These are phyloP conservation scores for Eumacrocentrus americanus DNA, from an alignment of 2,888 invertebrate genomes.

Conservation along the genomic window DNA sequence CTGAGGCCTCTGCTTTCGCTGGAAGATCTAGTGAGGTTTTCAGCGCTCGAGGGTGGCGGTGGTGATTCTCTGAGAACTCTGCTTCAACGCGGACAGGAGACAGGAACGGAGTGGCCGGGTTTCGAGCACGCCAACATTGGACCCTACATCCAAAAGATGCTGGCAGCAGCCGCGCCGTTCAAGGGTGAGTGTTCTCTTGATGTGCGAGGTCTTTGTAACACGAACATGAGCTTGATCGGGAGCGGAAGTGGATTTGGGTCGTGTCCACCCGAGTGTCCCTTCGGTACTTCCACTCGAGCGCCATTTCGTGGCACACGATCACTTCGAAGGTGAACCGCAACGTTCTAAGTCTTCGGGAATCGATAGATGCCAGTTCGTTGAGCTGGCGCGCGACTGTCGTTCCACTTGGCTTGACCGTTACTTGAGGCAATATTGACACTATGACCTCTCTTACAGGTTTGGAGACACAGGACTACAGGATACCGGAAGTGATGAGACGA, in stretches of 20 bases:
- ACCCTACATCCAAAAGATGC: conserved; percentile 65
- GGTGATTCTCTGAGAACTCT: conserved; percentile 65
- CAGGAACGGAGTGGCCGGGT: conserved; percentile 63
- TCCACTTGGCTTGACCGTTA: not conserved
- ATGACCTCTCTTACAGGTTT: conserved; percentile 44
- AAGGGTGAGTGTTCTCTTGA: conserved; percentile 47
- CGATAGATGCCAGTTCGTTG: conserved; percentile 56
- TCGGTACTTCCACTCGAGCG: not conserved
- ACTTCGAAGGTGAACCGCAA: conserved; percentile 18
- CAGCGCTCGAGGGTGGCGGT: conserved; percentile 62
- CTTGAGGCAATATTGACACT: too few species aligned
- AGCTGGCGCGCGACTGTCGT: not conserved
- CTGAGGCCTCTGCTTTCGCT: conserved; percentile 66
- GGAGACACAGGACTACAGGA: conserved; percentile 59
- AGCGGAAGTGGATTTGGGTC: too few species aligned
- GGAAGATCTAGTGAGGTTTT: conserved; percentile 68
- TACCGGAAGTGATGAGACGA: conserved; percentile 67
- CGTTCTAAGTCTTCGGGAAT: conserved; percentile 55
- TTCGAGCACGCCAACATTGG: conserved; percentile 64
- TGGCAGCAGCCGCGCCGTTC: conserved; percentile 59
- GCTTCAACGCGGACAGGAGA: conserved; percentile 62
- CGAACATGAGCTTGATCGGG: too few species aligned
- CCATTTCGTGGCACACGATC: conserved; percentile 13
- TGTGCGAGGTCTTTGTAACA: too few species aligned
- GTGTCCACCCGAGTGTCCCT: too few species aligned